phyloP scores from a whole-genome alignment of 2,797 vertebrate genomes.

The Pseudochromis fuscus region DNA sequence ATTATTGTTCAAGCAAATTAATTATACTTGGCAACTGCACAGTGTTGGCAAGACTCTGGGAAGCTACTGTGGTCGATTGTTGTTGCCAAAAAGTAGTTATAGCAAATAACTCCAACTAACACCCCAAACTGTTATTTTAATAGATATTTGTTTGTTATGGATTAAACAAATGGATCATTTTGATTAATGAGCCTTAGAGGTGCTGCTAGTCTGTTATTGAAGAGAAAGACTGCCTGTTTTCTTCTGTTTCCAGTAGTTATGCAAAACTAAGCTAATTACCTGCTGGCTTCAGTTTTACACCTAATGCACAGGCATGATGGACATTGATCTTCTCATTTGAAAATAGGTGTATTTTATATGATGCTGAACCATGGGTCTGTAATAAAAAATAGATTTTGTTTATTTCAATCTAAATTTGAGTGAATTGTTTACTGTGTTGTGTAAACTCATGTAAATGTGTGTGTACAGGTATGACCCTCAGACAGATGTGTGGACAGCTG shows the following conservation, averaged over 20 bases:
- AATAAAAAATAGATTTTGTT: too few species aligned
- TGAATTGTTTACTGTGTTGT: not conserved
- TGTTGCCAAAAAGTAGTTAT: not conserved
- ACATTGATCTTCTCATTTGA: not conserved
- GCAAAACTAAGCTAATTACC: not conserved
- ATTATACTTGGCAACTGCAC: not conserved
- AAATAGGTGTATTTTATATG: not conserved
- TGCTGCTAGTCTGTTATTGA: not conserved
- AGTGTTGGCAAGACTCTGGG: not conserved
- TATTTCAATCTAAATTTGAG: too few species aligned
- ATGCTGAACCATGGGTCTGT: not conserved
- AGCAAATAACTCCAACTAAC: not conserved
- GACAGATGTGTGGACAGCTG: slow-evolving; percentile 96
- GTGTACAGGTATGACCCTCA: slow-evolving; percentile 94
- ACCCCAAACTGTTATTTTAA: not conserved
- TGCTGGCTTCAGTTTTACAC: not conserved
- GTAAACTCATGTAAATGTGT: slow-evolving; percentile 23
- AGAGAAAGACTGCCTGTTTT: not conserved
- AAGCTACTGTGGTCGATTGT: not conserved
- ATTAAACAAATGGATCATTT: not conserved
- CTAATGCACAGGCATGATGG: not conserved
- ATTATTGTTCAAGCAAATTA: not conserved
- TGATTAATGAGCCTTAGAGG: not conserved
- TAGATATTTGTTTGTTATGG: not conserved
- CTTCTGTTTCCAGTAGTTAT: slow-evolving; percentile 1